phyloP scores from a whole-genome alignment of 2,888 invertebrate species.

The Drosophila borborema region DNA sequence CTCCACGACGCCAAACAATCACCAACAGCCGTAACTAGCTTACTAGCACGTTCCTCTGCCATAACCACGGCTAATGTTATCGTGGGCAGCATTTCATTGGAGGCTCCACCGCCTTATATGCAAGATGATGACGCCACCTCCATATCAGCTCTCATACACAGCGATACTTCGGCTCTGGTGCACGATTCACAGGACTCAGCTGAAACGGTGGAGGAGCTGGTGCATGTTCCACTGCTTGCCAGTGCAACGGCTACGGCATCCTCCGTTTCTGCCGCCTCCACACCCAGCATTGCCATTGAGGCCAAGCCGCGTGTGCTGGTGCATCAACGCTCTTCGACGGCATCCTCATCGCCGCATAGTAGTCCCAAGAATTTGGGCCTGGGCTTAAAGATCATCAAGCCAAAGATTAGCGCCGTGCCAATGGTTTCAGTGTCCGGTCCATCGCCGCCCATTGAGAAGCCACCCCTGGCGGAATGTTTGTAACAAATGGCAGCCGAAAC shows the following conservation, averaged over 20 bases:
- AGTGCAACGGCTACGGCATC: conserved; percentile 61
- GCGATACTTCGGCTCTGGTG: conserved; percentile 59
- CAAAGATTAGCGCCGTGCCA: conserved; percentile 86
- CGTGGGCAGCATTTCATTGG: conserved; percentile 84
- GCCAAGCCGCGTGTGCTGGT: conserved; percentile 77
- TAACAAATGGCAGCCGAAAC: conserved; percentile 86
- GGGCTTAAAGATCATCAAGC: conserved; percentile 76
- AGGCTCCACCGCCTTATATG: conserved; percentile 83
- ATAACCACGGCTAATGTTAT: conserved; percentile 83
- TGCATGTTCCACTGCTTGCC: conserved; percentile 70
- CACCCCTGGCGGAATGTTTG: conserved; percentile 83
- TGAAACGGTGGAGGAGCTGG: conserved; percentile 80
- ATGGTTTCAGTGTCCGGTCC: conserved; percentile 93
- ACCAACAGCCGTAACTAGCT: conserved; percentile 63
- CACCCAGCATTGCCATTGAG: conserved; percentile 64
- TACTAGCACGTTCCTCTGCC: conserved; percentile 77
- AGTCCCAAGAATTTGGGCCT: conserved; percentile 79
- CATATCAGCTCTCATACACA: conserved; percentile 63
- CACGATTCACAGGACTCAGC: conserved; percentile 78
- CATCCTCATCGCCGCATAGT: conserved; percentile 80
- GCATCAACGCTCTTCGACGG: conserved; percentile 82
- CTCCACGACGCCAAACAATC: conserved; percentile 61
- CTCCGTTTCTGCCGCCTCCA: conserved; percentile 55
- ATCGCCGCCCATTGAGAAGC: conserved; percentile 90
- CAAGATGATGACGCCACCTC: conserved; percentile 76